phyloP scores from a whole-genome alignment of 2,888 invertebrate genomes.

The Zygogramma bicolorata region DNA sequence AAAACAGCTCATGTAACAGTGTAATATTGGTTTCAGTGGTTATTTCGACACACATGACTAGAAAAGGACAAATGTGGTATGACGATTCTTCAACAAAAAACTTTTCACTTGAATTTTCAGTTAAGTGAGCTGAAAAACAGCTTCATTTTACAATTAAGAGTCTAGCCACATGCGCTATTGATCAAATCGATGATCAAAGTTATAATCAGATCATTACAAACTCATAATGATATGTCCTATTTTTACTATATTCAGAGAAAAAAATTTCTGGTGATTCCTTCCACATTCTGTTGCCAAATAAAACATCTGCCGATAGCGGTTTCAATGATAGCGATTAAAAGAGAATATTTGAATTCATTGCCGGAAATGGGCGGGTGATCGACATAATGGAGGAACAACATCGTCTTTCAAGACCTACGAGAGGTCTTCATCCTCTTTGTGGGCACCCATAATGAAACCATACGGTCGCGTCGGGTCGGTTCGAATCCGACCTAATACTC shows the following conservation, averaged over 20 bases:
- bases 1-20: no score
- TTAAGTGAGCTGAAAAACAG: no score
- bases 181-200: no score
- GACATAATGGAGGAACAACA: not conserved
- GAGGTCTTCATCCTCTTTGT: not conserved
- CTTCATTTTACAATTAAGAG: no score
- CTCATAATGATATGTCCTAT: no score
- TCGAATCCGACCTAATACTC: not conserved
- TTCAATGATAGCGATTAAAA: slow-evolving; percentile 2
- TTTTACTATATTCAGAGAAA: not conserved
- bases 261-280: not conserved
- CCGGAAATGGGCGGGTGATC: slow-evolving; percentile 17
- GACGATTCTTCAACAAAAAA: no score
- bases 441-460: not conserved
- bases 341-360: slow-evolving; percentile 5
- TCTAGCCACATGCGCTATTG: no score
- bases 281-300: not conserved
- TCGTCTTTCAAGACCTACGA: not conserved
- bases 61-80: no score
- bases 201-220: no score
- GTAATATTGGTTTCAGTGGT: no score
- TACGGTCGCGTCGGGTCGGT: not conserved
- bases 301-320: not conserved
- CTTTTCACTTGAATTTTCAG: no score
- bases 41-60: no score